Conservation (phyloP, 2,113 vertebrate species). For the Lophura nycthemera region DNA sequence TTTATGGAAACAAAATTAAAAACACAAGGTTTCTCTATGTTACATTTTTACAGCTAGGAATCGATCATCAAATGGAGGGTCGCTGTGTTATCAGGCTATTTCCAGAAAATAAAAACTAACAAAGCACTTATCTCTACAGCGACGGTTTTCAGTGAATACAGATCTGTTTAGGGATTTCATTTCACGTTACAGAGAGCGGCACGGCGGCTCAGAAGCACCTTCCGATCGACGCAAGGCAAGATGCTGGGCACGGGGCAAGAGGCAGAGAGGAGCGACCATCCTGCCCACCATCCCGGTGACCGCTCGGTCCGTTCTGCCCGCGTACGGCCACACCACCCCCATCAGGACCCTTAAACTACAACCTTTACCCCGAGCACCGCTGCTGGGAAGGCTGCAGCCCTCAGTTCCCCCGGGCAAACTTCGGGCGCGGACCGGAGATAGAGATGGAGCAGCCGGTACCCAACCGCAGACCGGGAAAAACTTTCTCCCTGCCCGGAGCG, state of each 20-base stretch:
- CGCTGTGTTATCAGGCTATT: background rate
- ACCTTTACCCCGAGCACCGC: background rate
- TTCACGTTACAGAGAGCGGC: background rate
- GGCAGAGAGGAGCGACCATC: background rate
- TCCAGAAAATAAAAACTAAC: background rate
- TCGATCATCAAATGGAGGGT: background rate
- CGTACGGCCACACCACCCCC: background rate
- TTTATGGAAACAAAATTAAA: background rate
- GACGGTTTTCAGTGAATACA: background rate
- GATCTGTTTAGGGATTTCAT: background rate
- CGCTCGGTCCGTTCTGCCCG: no score
- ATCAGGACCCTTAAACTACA: background rate
- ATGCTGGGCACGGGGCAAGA: background rate
- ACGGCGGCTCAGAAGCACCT: background rate
- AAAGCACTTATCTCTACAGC: background rate
- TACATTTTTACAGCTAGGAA: background rate
- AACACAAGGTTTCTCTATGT: background rate
- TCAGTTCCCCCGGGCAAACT: background rate
- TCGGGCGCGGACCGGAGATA: rapidly evolving
- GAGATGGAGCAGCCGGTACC: background rate
- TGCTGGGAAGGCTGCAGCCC: rapidly evolving
- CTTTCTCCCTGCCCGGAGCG: background rate
- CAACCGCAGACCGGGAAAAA: background rate
- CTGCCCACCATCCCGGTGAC: background rate
- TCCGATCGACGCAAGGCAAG: background rate